A percentile compares a stretch with the other conserved stretches of the same genome.
phyloP scores from a whole-genome alignment of 2,797 vertebrate species.

The Sebastes cheni region DNA sequence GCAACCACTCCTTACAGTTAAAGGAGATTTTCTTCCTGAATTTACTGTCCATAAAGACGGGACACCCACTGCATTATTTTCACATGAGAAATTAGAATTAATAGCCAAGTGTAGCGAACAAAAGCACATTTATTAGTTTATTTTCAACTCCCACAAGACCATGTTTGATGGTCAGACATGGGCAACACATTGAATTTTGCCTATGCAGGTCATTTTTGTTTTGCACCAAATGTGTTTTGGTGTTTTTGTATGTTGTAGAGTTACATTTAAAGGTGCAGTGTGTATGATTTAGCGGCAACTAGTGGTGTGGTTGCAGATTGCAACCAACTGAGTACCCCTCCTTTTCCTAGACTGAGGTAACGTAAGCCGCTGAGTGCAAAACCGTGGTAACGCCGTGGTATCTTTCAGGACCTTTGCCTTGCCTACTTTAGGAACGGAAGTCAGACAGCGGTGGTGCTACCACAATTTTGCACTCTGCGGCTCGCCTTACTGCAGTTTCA shows the following conservation, averaged over 20 bases:
- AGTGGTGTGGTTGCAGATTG: too few relatives aligned
- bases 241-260: neutral
- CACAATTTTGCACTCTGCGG: too few relatives aligned
- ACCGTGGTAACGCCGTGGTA: neutral
- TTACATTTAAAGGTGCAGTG: neutral
- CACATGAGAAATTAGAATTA: neutral
- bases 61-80: neutral
- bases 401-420: neutral
- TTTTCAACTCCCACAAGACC: neutral
- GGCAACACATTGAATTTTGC: too few relatives aligned
- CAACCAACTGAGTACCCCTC: too few relatives aligned
- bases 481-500: too few relatives aligned
- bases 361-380: too few relatives aligned
- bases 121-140: neutral
- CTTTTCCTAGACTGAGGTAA: too few relatives aligned
- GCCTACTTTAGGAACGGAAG: accelerated
- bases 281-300: neutral
- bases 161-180: neutral
- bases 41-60: too few relatives aligned
- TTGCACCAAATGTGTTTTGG: neutral
- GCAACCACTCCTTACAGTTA: too few relatives aligned
- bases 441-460: too few relatives aligned
- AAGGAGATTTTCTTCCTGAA: neutral
- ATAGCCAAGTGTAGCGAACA: neutral
- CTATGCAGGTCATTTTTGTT: neutral